phyloP scores from a whole-genome alignment of 2,888 invertebrate genomes.

The Drosophila neutralis region DNA sequence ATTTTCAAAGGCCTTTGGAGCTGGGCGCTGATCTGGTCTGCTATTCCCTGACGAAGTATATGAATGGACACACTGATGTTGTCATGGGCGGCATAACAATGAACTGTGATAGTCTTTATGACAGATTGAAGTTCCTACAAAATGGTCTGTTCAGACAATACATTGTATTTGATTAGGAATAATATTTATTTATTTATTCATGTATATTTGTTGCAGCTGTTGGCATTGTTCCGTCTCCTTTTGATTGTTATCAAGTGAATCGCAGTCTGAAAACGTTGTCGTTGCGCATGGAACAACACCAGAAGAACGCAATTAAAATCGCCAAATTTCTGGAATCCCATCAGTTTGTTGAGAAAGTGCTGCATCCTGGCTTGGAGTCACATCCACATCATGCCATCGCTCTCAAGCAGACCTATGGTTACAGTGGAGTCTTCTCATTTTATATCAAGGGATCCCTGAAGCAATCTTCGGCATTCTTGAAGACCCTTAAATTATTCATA shows the following conservation, averaged over 20 bases:
- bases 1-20: conserved; percentile 95
- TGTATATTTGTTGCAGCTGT: conserved; percentile 61
- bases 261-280: conserved; percentile 97
- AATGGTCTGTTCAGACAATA: conserved; percentile 87
- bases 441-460: conserved; percentile 91
- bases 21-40: conserved; percentile 96
- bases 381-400: conserved; percentile 94
- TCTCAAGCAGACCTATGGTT: conserved; percentile 92
- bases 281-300: conserved; percentile 95
- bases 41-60: conserved; percentile 98
- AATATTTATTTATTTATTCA: not conserved
- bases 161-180: conserved; percentile 51
- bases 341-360: conserved; percentile 91
- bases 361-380: conserved; percentile 93
- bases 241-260: conserved; percentile 97
- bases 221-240: conserved; percentile 97
- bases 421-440: conserved; percentile 96
- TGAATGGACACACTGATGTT: conserved; percentile 99
- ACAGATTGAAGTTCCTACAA: conserved; percentile 92
- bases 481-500: conserved; percentile 91
- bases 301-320: conserved; percentile 90
- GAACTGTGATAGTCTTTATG: conserved; percentile 89
- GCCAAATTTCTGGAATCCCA: conserved; percentile 93
- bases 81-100: conserved; percentile 96
- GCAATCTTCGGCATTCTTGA: conserved; percentile 90